Conservation (phyloP, 2,113 vertebrate species). For the Mohoua ochrocephala region DNA sequence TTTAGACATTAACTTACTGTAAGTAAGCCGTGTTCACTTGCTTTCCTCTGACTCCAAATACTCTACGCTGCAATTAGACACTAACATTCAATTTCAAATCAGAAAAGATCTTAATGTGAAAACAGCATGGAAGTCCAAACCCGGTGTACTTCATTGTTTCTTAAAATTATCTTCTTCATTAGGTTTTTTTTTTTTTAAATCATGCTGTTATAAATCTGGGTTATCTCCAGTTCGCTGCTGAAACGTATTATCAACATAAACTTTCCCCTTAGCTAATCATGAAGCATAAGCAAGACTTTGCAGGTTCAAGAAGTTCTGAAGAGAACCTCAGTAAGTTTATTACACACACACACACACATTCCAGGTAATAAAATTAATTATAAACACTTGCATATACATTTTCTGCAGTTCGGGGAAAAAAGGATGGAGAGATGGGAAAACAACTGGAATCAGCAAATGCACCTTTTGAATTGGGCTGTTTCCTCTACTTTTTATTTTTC, state of each 20-base stretch:
- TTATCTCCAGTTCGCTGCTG: not conserved
- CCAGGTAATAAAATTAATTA: not conserved
- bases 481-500: not conserved
- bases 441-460: not conserved
- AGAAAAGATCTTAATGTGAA: not conserved
- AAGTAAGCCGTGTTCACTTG: not conserved
- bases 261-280: not conserved
- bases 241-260: not conserved
- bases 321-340: constrained; percentile 21
- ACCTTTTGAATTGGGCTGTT: not conserved
- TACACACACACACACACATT: not conserved
- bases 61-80: not conserved
- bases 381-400: not conserved
- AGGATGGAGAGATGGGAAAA: not conserved
- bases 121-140: not conserved
- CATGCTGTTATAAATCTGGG: not conserved
- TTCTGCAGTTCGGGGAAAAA: not conserved
- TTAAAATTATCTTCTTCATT: not conserved
- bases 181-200: not conserved
- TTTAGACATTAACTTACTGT: not conserved
- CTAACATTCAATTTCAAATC: constrained; percentile 3
- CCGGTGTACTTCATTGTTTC: not conserved
- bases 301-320: not conserved
- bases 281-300: not conserved
- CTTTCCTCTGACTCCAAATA: not conserved